A percentile compares a stretch with the other conserved stretches of the same genome.
These are phyloP conservation scores for Mus minutoides DNA, from an alignment of 2,797 vertebrate species.

Conservation along the genomic window DNA sequence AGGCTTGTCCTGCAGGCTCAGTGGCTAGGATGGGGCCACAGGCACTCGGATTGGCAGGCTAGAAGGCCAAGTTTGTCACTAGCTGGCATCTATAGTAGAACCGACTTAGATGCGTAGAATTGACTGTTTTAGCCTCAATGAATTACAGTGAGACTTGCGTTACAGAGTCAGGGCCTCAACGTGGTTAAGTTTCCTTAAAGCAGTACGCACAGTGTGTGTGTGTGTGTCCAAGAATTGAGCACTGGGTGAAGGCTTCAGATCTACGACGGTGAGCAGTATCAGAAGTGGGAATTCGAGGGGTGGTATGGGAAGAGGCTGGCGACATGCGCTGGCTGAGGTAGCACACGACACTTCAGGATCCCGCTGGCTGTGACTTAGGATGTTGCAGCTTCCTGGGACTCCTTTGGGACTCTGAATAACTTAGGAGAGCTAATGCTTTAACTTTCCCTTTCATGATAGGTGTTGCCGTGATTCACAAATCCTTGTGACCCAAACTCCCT, in stretches of 20 bases:
- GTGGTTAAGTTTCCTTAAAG: neutral
- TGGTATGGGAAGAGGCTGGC: neutral
- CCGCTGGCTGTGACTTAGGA: neutral
- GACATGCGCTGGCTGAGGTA: neutral
- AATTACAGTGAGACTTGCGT: neutral
- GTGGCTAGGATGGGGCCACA: neutral
- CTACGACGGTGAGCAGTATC: neutral
- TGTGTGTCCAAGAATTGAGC: neutral
- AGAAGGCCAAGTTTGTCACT: neutral
- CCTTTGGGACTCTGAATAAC: neutral
- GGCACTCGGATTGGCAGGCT: neutral
- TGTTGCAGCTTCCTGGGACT: neutral
- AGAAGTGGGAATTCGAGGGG: neutral
- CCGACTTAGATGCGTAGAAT: neutral
- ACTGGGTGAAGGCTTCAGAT: neutral
- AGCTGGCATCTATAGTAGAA: neutral
- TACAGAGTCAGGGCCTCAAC: neutral
- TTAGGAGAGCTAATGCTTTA: neutral
- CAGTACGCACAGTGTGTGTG: neutral
- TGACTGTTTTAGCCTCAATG: neutral
- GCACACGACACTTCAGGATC: neutral
- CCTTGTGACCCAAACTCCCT: conserved; percentile 84
- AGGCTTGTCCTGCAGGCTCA: neutral
- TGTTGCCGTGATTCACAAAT: conserved; percentile 90
- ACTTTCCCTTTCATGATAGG: conserved; percentile 80